Percentiles rank a stretch among this genome's conserved stretches.
Conservation (phyloP, 2,797 vertebrate genomes). For the Eupleurogrammus muticus region DNA sequence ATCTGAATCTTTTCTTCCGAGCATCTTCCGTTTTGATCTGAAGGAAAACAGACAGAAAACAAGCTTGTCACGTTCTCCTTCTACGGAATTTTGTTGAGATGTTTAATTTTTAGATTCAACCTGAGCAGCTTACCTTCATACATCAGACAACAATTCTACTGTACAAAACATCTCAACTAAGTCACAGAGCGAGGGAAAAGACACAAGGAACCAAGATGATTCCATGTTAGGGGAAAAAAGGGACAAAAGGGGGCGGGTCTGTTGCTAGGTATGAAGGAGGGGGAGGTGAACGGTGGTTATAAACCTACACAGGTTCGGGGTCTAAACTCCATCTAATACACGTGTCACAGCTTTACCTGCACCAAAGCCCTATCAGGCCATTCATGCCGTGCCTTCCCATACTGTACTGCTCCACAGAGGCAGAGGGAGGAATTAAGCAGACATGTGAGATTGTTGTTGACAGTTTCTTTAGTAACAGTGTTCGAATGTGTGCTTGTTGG, state of each 20-base stretch:
- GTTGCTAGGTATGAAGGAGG: not conserved
- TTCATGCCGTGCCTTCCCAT: conserved; percentile 85
- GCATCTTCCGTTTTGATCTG: conserved; percentile 85
- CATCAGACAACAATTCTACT: too few relatives aligned
- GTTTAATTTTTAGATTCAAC: too few relatives aligned
- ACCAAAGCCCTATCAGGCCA: conserved; percentile 76
- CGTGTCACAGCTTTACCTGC: conserved; percentile 78
- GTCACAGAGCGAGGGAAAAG: too few relatives aligned
- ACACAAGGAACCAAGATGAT: too few relatives aligned
- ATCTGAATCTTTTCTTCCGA: too few relatives aligned
- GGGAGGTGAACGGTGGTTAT: not conserved
- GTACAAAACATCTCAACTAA: too few relatives aligned
- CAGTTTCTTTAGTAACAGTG: fast-evolving
- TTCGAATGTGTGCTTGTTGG: conserved; percentile 71
- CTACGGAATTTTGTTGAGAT: too few relatives aligned
- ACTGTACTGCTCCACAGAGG: conserved; percentile 79
- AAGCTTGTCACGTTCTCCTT: too few relatives aligned
- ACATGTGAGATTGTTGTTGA: conserved; percentile 18
- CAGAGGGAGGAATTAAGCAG: conserved; percentile 53
- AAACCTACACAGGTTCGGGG: not conserved
- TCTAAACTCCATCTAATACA: not conserved
- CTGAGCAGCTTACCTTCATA: too few relatives aligned
- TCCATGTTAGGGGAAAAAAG: not conserved
- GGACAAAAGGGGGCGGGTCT: too few relatives aligned
- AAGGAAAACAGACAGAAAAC: too few relatives aligned